Evolutionary conservation across 2,113 vertebrate genomes (phyloP).

Genomic region (Ia io): DNA sequence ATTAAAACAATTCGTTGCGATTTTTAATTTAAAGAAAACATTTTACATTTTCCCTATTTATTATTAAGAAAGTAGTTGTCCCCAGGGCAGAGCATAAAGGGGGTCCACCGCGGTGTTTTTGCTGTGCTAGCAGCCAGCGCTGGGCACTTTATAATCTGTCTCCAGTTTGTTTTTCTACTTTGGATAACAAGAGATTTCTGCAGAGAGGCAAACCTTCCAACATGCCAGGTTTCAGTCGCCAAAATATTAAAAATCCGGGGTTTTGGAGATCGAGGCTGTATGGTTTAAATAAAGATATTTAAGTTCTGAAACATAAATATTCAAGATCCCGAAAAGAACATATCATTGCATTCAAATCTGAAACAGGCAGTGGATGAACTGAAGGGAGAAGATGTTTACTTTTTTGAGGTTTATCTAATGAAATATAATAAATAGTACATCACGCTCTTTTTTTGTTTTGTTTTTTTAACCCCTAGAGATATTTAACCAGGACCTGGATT

Average conservation of each 20-base stretch:
- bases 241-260: constrained; percentile 69
- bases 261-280: constrained; percentile 47
- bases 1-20: constrained; percentile 85
- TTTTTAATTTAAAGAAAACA: constrained; percentile 87
- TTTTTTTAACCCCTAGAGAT: constrained; percentile 39
- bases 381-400: constrained; percentile 76
- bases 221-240: constrained; percentile 59
- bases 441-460: background rate
- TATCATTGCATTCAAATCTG: constrained; percentile 62
- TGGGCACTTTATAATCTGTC: constrained; percentile 74
- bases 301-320: constrained; percentile 68
- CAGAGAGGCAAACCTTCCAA: constrained; percentile 60
- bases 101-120: constrained; percentile 62
- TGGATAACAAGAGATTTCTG: constrained; percentile 75
- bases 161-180: constrained; percentile 64
- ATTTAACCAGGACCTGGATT: constrained; percentile 58
- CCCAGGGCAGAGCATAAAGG: constrained; percentile 74
- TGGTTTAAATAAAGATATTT: constrained; percentile 76
- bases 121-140: constrained; percentile 69
- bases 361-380: constrained; percentile 58
- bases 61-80: constrained; percentile 79
- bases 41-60: constrained; percentile 73
- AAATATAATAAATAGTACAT: constrained; percentile 71
- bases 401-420: constrained; percentile 77
- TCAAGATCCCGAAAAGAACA: constrained; percentile 65